Percentiles rank a stretch among this genome's conserved stretches.
These are phyloP conservation scores for Actenoides hombroni DNA, from an alignment of 2,113 vertebrate species.

Conservation along the genomic window DNA sequence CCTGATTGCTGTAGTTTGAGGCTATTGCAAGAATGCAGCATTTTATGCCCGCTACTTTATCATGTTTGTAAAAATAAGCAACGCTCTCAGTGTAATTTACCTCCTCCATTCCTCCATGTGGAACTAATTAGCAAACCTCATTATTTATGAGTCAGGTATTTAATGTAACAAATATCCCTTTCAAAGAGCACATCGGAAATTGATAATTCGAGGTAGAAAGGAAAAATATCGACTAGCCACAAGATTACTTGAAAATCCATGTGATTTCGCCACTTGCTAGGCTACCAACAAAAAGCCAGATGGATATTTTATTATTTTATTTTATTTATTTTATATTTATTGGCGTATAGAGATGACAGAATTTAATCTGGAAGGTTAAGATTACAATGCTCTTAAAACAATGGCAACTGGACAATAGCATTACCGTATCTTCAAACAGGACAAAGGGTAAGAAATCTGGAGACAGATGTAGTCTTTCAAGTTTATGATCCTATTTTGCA, in stretches of 20 bases:
- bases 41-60: slow-evolving; percentile 42
- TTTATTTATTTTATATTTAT: too few species aligned
- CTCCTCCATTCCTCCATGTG: slow-evolving; percentile 54
- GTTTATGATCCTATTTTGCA: slow-evolving; percentile 65
- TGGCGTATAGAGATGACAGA: background rate
- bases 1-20: background rate
- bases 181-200: slow-evolving; percentile 32
- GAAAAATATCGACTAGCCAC: background rate
- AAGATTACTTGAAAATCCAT: background rate
- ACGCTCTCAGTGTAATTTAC: slow-evolving; percentile 50
- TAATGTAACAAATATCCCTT: slow-evolving; percentile 59
- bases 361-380: slow-evolving; percentile 13
- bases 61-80: slow-evolving; percentile 62
- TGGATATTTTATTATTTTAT: background rate
- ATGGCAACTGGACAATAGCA: slow-evolving; percentile 47
- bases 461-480: slow-evolving; percentile 67
- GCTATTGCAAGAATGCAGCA: background rate
- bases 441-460: slow-evolving; percentile 60
- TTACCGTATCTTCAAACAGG: slow-evolving; percentile 38
- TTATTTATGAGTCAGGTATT: slow-evolving; percentile 65
- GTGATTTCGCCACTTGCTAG: background rate
- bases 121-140: slow-evolving; percentile 61
- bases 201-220: slow-evolving; percentile 44
- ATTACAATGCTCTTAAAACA: slow-evolving; percentile 27
- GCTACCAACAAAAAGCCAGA: background rate